Conservation (phyloP, 2,797 vertebrate genomes). For the Huso huso region DNA sequence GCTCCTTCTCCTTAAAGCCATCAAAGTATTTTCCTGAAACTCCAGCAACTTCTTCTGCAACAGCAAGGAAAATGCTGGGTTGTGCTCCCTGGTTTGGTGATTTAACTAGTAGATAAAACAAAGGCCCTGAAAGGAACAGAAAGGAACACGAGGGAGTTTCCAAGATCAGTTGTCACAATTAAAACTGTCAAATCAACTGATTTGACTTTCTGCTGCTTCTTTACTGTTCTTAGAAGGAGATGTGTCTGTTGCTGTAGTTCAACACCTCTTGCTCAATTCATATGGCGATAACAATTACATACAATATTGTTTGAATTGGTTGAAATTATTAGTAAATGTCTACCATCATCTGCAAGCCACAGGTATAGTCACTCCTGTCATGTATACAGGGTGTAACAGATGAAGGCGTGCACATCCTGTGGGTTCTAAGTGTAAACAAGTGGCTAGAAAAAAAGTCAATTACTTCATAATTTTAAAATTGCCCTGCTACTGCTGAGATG, state of each 20-base stretch:
- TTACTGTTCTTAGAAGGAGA: neutral
- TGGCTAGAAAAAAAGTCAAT: no score
- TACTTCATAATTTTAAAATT: no score
- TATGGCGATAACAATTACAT: neutral
- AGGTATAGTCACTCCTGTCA: no score
- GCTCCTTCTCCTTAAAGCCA: constrained; percentile 65
- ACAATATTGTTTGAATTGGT: no score
- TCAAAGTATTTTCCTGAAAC: constrained; percentile 73
- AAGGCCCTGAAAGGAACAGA: constrained; percentile 51
- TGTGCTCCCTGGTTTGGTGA: constrained; percentile 68
- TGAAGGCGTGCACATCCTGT: no score
- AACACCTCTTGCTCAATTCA: neutral
- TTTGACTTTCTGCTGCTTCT: neutral
- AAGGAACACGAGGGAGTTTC: neutral
- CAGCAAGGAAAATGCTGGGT: constrained; percentile 64
- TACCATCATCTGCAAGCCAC: no score
- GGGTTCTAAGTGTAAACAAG: no score
- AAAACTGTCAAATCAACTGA: constrained; percentile 12
- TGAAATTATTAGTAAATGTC: no score
- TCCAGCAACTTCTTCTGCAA: constrained; percentile 63
- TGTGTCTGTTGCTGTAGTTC: constrained; percentile 10
- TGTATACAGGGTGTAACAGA: no score
- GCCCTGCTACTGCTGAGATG: no score
- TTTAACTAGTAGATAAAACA: constrained; percentile 75
- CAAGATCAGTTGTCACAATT: neutral